Conservation (phyloP, 2,888 invertebrate genomes). For the Spodoptera littoralis region DNA sequence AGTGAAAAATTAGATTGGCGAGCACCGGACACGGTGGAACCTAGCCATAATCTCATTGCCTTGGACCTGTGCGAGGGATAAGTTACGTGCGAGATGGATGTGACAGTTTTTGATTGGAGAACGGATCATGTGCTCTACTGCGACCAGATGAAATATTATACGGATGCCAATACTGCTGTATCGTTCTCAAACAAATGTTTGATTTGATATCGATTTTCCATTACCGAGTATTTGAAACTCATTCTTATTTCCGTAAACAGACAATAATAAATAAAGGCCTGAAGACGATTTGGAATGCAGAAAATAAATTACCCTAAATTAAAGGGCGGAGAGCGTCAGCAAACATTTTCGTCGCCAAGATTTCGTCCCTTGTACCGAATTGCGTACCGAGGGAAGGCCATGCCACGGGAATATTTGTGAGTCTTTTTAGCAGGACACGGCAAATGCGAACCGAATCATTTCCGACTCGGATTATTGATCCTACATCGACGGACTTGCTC, state of each 20-base stretch:
- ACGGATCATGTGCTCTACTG: constrained; percentile 1
- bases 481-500: constrained; percentile 47
- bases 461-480: constrained; percentile 57
- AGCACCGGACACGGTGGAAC: constrained; percentile 58
- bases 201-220: constrained; percentile 19
- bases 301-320: constrained; percentile 29
- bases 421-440: constrained; percentile 43
- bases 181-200: neutral
- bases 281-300: constrained; percentile 7
- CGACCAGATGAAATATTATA: too few species aligned
- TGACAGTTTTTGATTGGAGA: constrained; percentile 19
- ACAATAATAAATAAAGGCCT: constrained; percentile 26
- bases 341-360: constrained; percentile 17
- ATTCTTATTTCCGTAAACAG: constrained; percentile 23
- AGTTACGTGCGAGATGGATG: constrained; percentile 31
- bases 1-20: constrained; percentile 72
- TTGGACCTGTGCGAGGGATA: constrained; percentile 22
- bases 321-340: constrained; percentile 1
- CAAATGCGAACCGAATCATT: constrained; percentile 52
- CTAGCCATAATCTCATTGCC: constrained; percentile 64
- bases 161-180: too few species aligned
- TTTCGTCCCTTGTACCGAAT: constrained; percentile 35
- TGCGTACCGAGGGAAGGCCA: constrained; percentile 33
- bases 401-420: constrained; percentile 47
- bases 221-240: neutral